phyloP scores from a whole-genome alignment of 2,113 vertebrate genomes.

The Pao palembangensis region DNA sequence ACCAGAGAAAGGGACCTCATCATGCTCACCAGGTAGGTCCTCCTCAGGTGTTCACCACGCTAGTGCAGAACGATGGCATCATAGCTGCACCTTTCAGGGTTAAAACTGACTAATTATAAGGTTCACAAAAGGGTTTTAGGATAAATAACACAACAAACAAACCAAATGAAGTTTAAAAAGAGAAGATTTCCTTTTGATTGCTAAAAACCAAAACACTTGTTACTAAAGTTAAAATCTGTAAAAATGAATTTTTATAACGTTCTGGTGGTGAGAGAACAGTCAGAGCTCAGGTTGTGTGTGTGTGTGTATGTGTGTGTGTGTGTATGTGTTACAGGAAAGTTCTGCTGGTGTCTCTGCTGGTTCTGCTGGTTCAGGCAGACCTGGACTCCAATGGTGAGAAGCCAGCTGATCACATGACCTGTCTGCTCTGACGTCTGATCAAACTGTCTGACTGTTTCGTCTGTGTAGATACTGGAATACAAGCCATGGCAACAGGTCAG shows the following conservation, averaged over 20 bases:
- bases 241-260: no score
- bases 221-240: no score
- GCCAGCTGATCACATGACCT: neutral
- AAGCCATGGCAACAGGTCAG: conserved; percentile 67
- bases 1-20: conserved; percentile 46
- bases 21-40: conserved; percentile 72
- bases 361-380: conserved; percentile 65
- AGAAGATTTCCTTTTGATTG: no score
- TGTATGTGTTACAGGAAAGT: conserved; percentile 55
- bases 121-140: no score
- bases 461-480: conserved; percentile 56
- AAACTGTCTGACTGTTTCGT: conserved; percentile 1
- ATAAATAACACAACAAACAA: no score
- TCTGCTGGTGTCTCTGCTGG: conserved; percentile 59
- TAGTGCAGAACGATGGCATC: no score
- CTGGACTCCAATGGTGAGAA: conserved; percentile 46
- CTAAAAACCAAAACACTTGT: no score
- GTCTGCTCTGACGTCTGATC: neutral
- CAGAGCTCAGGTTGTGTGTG: neutral
- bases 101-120: no score
- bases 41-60: no score
- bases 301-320: neutral
- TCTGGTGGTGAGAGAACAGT: no score
- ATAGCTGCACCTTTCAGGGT: no score
- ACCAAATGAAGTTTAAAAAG: no score